These are phyloP conservation scores for Nothoprocta pentlandii DNA, from an alignment of 2,113 vertebrate genomes.

Conservation along the genomic window DNA sequence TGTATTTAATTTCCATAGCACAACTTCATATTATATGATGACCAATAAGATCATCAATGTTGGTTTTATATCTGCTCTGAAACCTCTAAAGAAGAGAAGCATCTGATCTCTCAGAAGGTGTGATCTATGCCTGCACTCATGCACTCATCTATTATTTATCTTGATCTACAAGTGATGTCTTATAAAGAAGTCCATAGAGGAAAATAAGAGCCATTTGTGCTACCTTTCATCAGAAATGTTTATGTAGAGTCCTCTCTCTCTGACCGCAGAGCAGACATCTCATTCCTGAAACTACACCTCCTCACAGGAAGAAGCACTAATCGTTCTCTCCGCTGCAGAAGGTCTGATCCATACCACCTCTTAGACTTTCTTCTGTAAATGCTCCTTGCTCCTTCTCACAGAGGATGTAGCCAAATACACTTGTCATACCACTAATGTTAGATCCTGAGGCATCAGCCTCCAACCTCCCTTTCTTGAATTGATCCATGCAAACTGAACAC, in stretches of 20 bases:
- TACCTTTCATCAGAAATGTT: constrained; percentile 52
- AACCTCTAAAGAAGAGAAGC: constrained; percentile 35
- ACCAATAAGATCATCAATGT: not conserved
- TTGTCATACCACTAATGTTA: not conserved
- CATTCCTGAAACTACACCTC: constrained; percentile 43
- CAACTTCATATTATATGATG: not conserved
- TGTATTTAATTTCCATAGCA: constrained; percentile 36
- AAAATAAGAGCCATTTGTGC: constrained; percentile 57
- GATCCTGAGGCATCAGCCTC: not conserved
- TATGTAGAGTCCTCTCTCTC: not conserved
- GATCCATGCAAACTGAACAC: accelerated
- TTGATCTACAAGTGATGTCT: constrained; percentile 43
- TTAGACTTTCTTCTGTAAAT: not conserved
- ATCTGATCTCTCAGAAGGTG: constrained; percentile 50
- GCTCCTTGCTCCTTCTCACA: not conserved
- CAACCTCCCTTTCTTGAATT: not conserved
- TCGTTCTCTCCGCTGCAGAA: not conserved
- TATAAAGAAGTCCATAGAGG: constrained; percentile 1
- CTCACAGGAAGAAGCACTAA: constrained; percentile 43
- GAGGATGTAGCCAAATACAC: not conserved
- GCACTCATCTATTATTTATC: constrained; percentile 62
- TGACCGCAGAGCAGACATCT: constrained; percentile 42
- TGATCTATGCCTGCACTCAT: constrained; percentile 49
- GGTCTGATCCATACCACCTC: not conserved
- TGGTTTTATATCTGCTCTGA: constrained; percentile 23